Evolutionary conservation across 2,113 vertebrate genomes (phyloP).

Genomic region (Phyllostomus hastatus): DNA sequence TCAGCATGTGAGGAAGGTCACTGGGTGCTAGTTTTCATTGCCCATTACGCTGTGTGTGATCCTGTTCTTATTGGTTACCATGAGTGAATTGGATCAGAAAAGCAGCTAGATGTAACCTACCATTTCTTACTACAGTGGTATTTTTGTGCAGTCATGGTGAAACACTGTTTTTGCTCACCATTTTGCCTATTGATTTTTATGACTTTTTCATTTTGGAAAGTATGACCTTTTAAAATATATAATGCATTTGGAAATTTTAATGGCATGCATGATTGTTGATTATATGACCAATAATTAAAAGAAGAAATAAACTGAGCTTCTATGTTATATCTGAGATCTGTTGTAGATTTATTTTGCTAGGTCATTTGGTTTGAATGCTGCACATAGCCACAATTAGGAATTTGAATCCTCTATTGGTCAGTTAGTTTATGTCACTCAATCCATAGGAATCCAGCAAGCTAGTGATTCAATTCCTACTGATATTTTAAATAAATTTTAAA

Average conservation of each 20-base stretch:
- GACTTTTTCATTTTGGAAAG: background rate
- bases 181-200: background rate
- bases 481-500: background rate
- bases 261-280: background rate
- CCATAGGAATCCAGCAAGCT: background rate
- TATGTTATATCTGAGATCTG: background rate
- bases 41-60: background rate
- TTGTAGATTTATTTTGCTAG: background rate
- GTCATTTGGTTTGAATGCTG: background rate
- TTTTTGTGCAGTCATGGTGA: background rate
- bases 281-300: constrained; percentile 1
- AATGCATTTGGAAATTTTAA: background rate
- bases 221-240: background rate
- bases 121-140: background rate
- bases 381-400: background rate
- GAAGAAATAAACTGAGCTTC: background rate
- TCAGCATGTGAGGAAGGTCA: background rate
- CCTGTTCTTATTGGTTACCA: background rate
- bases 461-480: background rate
- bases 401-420: background rate
- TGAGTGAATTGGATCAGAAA: background rate
- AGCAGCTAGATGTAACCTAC: background rate
- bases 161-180: background rate
- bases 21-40: background rate
- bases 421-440: background rate